Base-by-base conservation (phyloP, 2,113 vertebrate genomes). In the Orycteropus afer region DNA sequence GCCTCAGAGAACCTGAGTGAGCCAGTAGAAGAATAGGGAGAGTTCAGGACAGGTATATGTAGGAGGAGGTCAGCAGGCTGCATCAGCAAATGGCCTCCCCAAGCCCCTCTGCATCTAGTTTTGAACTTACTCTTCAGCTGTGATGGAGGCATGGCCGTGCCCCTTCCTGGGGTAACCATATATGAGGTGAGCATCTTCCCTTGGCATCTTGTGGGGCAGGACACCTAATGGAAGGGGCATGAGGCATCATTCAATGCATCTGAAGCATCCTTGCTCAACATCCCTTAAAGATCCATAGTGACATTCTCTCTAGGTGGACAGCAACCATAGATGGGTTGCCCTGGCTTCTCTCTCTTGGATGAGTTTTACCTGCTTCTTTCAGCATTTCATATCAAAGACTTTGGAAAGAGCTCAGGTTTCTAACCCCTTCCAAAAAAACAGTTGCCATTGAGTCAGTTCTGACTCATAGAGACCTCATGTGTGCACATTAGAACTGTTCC, bases 121-220 rank as follows among this genome's bases (percentile, higher is more conserved):
- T 97, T 90, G 89, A 94, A 93, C 98, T 98, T 98, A 98, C 98
- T 97, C 97, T 98, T 98, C 97, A 63, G 94, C 86, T 7, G 97
- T 97, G 94, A 98, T 77, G 71, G 97, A 84, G 53, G 20, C 74
- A 5, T 83, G 80, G 90, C 65, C 65, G 13, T 94, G 96, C 8
- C 97, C 92, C 84, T 93, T 97, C 89, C 73, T 96, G 87, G 95
- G 73, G 88, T 96, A 89, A 67, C 89, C 89, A 61, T 97, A 91
- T 9, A 10, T 5, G 10, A 95, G 76, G 42, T 97, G 85, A 84
- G 29, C 3, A 1, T 96, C 87, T 97, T 96, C 94, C 96, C 47
- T 95, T 34, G 98, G 96, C 98, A 98, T 98, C 91, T 97, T 96
- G 91, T 67, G 45, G 79, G 67, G 2, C 95, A 57, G 85, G 63